Evolutionary conservation across 1,140 invertebrate genomes (phyloP), one percentile per base, ranked within the genome.

Genomic region (Cylas formicarius): DNA sequence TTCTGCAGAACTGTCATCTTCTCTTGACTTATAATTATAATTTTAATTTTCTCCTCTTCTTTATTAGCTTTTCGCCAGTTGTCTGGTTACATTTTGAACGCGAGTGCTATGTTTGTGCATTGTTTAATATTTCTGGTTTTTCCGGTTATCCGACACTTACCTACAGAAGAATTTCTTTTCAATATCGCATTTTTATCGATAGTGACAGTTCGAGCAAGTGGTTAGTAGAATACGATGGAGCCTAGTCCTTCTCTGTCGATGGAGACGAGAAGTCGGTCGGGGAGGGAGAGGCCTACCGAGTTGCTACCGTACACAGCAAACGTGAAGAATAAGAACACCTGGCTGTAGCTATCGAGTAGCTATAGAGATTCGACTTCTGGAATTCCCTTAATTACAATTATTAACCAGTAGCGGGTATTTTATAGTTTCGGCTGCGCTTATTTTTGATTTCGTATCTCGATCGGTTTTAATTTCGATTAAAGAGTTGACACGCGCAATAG

Each of bases 371-470:
- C 52, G 53, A 55, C 44, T 49, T 52, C 36, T 52, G 45, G 53
- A 55, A 49, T 55, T 55, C 53, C 48, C 53, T 55, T 52, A 55
- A 55, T 55, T 55, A 55, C 50, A 55, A 55, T 55, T 55, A 55
- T 55, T 52, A 55, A 52, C 50, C 50, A 55, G 53, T 55, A 55
- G 53, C 53, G 35, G 48, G 50, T 52, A 45, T 52, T 50, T 44
- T 55, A 34, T 41, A 28, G 20, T 26, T 41, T 28, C 27, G 7
- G 29, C 31, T 41, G 24, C 19, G 11, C 22, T 39, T 26, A 39
- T 26, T 26, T 11, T 39, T 9, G 13, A 10, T 26, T 26, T 37
- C 26, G 18, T 37, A 21, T 23, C 23, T 22, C 21, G 35, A 19
- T 23, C 26, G 4, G 35, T 37, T 37, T 37, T 37, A 11, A n/a